Evolutionary conservation across 2,888 invertebrate species (phyloP).

Genomic region (Standfussiana lucernea): DNA sequence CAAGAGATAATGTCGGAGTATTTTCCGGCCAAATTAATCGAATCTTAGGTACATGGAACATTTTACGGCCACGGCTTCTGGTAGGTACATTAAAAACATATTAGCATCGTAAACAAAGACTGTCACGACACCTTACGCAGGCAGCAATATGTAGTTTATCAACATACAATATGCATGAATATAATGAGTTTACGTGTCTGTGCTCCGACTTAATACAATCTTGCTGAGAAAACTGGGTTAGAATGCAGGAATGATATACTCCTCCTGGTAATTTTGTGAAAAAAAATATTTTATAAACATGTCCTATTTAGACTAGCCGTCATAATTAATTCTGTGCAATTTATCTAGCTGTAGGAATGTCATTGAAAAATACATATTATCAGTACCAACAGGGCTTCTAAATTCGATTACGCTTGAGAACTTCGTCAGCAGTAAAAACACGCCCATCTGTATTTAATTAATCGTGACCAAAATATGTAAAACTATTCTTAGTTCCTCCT

Average conservation of each 20-base stretch:
- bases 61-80: slow-evolving; percentile 22
- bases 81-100: slow-evolving; percentile 37
- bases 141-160: slow-evolving; percentile 10
- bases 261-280: neutral
- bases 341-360: neutral
- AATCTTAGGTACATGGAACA: slow-evolving; percentile 33
- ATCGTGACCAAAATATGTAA: slow-evolving; percentile 2
- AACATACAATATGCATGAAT: slow-evolving; percentile 28
- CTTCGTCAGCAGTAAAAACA: neutral
- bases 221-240: slow-evolving; percentile 2
- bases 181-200: neutral
- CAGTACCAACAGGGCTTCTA: neutral
- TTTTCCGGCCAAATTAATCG: slow-evolving; percentile 51
- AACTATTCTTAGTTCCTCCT: neutral
- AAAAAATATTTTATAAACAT: neutral
- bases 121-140: slow-evolving; percentile 21
- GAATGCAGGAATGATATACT: neutral
- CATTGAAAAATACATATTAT: neutral
- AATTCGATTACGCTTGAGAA: neutral
- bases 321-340: neutral
- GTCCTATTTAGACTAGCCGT: neutral
- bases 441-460: neutral
- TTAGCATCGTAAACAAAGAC: slow-evolving; percentile 39
- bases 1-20: slow-evolving; percentile 43
- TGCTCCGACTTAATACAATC: neutral